phyloP scores from a whole-genome alignment of 2,797 vertebrate genomes.

The Hippopotamyrus pictus region DNA sequence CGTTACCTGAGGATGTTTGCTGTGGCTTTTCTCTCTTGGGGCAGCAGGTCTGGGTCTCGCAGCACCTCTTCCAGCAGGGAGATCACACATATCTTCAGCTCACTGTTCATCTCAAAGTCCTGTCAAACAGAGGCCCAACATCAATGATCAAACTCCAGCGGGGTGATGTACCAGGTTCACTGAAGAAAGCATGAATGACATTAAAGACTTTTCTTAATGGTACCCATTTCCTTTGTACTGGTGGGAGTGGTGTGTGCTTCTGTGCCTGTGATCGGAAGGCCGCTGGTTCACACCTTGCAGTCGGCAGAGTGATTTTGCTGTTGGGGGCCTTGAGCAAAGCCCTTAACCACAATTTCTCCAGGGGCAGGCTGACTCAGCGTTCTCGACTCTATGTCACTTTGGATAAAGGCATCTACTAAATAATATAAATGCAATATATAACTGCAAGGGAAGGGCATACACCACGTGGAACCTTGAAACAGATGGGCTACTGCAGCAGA shows the following conservation, averaged over 20 bases:
- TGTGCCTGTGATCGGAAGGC: neutral
- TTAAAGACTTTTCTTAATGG: neutral
- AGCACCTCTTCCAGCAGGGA: conserved; percentile 90
- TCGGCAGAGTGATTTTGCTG: neutral
- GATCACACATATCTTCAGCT: conserved; percentile 87
- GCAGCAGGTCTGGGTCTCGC: conserved; percentile 89
- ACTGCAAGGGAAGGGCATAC: neutral
- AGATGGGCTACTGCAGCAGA: too few relatives aligned
- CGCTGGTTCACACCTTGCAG: neutral
- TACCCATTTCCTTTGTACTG: neutral
- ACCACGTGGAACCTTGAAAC: too few relatives aligned
- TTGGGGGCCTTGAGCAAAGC: neutral
- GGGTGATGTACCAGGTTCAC: neutral
- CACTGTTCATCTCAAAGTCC: conserved; percentile 91
- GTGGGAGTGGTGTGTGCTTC: neutral
- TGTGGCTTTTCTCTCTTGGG: conserved; percentile 93
- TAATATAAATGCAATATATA: neutral
- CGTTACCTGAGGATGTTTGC: conserved; percentile 83
- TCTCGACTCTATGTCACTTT: neutral
- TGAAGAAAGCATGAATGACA: neutral
- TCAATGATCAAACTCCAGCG: neutral
- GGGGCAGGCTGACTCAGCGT: neutral
- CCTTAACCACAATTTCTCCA: neutral
- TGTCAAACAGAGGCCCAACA: conserved; percentile 37
- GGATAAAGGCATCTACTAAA: neutral